These are phyloP conservation scores for Dryocosmus kuriphilus DNA, from an alignment of 2,888 invertebrate genomes.

Conservation along the genomic window DNA sequence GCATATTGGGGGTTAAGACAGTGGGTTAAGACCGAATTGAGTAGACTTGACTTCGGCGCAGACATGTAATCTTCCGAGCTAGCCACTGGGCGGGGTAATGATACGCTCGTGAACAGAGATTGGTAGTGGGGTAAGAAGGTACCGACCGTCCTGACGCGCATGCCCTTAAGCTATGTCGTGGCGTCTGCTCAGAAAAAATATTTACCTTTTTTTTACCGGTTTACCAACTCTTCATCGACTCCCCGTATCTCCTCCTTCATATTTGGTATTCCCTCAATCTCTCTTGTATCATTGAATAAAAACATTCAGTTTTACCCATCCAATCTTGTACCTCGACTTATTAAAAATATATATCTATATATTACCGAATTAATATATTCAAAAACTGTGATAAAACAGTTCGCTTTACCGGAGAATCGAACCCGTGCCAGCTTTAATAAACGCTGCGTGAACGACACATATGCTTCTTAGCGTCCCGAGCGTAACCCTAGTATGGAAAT, in stretches of 20 bases:
- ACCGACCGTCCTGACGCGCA: slow-evolving; percentile 55
- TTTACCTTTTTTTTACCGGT: slow-evolving; percentile 20
- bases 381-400: no score
- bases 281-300: slow-evolving; percentile 13
- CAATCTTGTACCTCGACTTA: neutral
- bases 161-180: slow-evolving; percentile 58
- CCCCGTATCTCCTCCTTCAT: neutral
- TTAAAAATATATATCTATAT: no score
- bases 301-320: neutral
- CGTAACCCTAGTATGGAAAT: no score
- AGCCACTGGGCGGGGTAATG: slow-evolving; percentile 78
- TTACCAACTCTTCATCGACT: slow-evolving; percentile 1
- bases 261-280: slow-evolving; percentile 44
- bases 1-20: slow-evolving; percentile 24
- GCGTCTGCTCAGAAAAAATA: slow-evolving; percentile 50
- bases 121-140: slow-evolving; percentile 66
- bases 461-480: no score
- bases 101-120: slow-evolving; percentile 71
- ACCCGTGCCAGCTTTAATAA: no score
- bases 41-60: slow-evolving; percentile 58
- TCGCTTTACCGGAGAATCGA: no score
- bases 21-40: slow-evolving; percentile 51
- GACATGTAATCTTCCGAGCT: slow-evolving; percentile 77
- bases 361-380: no score
- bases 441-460: no score